Conservation (phyloP, 1,140 invertebrate species). For the Tenebrio molitor region DNA sequence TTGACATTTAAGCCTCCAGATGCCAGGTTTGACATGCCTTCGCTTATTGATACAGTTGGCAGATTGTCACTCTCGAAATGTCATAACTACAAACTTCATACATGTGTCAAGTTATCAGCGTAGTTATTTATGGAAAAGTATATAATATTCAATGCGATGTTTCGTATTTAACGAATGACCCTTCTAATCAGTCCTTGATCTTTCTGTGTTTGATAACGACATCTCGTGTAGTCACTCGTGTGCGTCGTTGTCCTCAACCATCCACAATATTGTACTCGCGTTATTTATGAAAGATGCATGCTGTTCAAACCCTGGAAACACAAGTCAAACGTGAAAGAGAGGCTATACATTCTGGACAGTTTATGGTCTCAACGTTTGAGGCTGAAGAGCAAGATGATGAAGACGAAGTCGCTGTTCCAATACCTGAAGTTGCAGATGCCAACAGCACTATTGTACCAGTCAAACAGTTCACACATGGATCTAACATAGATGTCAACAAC, state of each 20-base stretch:
- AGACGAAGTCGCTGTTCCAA: slow-evolving; percentile 82
- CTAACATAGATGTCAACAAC: slow-evolving; percentile 5
- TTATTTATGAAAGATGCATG: slow-evolving; percentile 33
- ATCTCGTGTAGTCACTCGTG: slow-evolving; percentile 55
- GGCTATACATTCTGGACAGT: slow-evolving; percentile 96
- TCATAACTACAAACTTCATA: slow-evolving; percentile 48
- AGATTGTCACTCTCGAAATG: not conserved
- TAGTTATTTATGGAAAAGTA: slow-evolving; percentile 62
- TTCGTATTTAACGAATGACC: slow-evolving; percentile 60
- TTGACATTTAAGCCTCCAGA: not conserved
- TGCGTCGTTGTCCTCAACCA: slow-evolving; percentile 47
- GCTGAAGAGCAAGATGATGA: slow-evolving; percentile 92
- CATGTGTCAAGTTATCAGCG: slow-evolving; percentile 48
- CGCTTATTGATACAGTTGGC: not conserved
- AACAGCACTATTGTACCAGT: slow-evolving; percentile 53
- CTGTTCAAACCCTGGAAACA: slow-evolving; percentile 18
- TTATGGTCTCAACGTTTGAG: slow-evolving; percentile 98
- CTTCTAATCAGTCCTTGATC: slow-evolving; percentile 67
- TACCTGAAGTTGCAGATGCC: slow-evolving; percentile 74
- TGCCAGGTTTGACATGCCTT: not conserved
- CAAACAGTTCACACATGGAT: slow-evolving; percentile 44
- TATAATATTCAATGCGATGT: slow-evolving; percentile 54
- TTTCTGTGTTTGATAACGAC: slow-evolving; percentile 60
- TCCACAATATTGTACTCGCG: slow-evolving; percentile 25
- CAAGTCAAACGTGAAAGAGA: slow-evolving; percentile 68